Evolutionary conservation across 2,113 vertebrate genomes (phyloP), one percentile per base, ranked within the genome.

Genomic region (Atrichornis clamosus): DNA sequence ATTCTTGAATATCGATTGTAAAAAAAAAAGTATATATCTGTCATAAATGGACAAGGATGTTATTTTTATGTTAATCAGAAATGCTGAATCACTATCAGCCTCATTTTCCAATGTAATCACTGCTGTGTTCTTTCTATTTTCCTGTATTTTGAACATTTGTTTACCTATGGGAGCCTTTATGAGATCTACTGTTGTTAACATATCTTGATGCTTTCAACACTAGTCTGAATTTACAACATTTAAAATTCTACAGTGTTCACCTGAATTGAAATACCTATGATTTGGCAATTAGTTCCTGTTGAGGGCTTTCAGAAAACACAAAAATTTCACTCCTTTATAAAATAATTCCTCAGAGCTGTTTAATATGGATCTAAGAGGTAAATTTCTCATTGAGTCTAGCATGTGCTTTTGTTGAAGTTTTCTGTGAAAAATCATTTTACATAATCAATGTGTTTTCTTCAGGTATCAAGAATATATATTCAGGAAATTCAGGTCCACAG

Each of bases 141-240:
- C 9, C 41, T 3, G 1, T 56, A 39, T 28, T 56, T 58, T 79
- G 16, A 79, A 67, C 7, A 12, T 10, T 76, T 72, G 7, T 76
- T 83, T 72, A 59, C 4, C 1, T 27, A 27, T 22, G 37, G 7
- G 11, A 76, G 4, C 1, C 33, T 80, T 37, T 39, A 42, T 2
- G 1, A 82, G 32, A 68, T 72, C 22, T 67, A 8, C 27, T 63
- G 2, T 50, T 55, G 15, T 64, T 73, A 63, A 55, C 0, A 0
- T 7, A 50, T 18, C 13, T 15, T 30, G 15, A 15, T 26, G 7
- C 3, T 76, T 83, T 49, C 35, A 72, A 23, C 50, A 30, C 28
- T 49, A 82, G 11, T 15, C 30, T 72, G 22, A 88, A 59, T 85
- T 67, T 79, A 27, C 24, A 72, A 8, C 10, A 50, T n/a, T 79